Evolutionary conservation across 2,888 invertebrate species (phyloP), one percentile per base, ranked within the genome.

Genomic region (Melinopterus prodromus): DNA sequence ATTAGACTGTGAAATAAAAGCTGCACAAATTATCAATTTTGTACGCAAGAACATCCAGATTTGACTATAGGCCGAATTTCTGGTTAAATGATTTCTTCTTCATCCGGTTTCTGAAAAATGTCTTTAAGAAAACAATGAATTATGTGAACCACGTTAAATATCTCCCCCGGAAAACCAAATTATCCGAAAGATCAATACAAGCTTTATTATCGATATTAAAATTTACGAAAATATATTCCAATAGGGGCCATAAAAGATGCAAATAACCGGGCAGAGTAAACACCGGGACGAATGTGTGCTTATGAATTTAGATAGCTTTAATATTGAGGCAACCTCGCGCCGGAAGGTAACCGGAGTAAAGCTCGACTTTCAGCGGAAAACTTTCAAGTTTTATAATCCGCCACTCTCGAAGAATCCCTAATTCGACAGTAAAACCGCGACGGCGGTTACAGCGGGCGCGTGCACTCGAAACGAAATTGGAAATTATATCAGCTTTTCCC

Each of bases 181-280:
- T 53, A 53, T 53, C 53, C 53, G 3, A 9, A 53, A 53, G 53
- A 53, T 53, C 53, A 53, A 53, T 53, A 53, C 2, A 53, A 53
- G 53, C 53, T 53, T 53, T 53, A 53, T 53, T 53, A 53, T 53
- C 53, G 53, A 53, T 53, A 53, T 53, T 53, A 53, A 53, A 53
- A 53, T 53, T 53, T 53, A n/a, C 53, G 7, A 53, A 53, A 53
- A 53, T 53, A 53, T 53, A 53, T 53, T 53, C 53, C 53, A 53
- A 53, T 53, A 53, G 53, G 12, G 53, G 53, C 53, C 53, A 53
- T 53, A 53, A 53, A 53, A 53, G 53, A 53, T 53, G 53, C 53
- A 53, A 53, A 53, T 53, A 53, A 53, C 53, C 53, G 53, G 53
- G 53, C 53, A 53, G 53, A 53, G 53, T 53, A 53, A 53, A 53